Percentiles rank a stretch among this genome's conserved stretches.
These are phyloP conservation scores for Notarius lentiginosus DNA, from an alignment of 2,113 vertebrate genomes.

Conservation along the genomic window DNA sequence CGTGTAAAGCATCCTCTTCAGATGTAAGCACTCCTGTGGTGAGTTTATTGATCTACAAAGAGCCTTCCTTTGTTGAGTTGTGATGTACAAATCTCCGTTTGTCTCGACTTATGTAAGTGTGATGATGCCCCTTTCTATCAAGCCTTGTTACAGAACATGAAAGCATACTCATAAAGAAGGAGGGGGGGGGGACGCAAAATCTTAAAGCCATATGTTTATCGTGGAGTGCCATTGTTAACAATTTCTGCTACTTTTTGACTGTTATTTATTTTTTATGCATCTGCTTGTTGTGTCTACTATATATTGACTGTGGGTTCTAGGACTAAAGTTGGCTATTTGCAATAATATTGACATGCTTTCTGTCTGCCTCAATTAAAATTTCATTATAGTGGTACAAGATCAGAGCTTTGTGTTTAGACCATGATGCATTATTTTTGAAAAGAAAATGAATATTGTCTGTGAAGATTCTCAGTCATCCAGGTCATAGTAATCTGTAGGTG, in stretches of 20 bases:
- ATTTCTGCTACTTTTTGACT: constrained; percentile 20
- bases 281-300: not conserved
- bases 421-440: not conserved
- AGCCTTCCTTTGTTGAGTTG: constrained; percentile 51
- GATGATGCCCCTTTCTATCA: constrained; percentile 2
- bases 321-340: constrained; percentile 27
- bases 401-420: not conserved
- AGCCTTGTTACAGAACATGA: constrained; percentile 11
- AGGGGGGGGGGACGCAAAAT: not conserved
- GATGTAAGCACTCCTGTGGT: constrained; percentile 46
- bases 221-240: constrained; percentile 40
- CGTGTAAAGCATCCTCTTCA: constrained; percentile 47
- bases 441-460: too few relatives aligned
- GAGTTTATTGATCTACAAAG: constrained; percentile 52
- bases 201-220: constrained; percentile 40
- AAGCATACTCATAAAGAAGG: constrained; percentile 10
- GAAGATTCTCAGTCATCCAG: too few relatives aligned
- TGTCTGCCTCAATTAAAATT: constrained; percentile 31
- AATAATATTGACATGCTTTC: constrained; percentile 37
- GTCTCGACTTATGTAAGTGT: constrained; percentile 33
- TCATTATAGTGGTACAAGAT: constrained; percentile 21
- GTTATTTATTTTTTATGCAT: constrained; percentile 20
- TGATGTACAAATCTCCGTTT: constrained; percentile 42
- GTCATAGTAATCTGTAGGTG: too few relatives aligned
- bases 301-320: constrained; percentile 23